A percentile compares a stretch with the other conserved stretches of the same genome.
Conservation (phyloP, 2,797 vertebrate species). For the Amazona finschi region DNA sequence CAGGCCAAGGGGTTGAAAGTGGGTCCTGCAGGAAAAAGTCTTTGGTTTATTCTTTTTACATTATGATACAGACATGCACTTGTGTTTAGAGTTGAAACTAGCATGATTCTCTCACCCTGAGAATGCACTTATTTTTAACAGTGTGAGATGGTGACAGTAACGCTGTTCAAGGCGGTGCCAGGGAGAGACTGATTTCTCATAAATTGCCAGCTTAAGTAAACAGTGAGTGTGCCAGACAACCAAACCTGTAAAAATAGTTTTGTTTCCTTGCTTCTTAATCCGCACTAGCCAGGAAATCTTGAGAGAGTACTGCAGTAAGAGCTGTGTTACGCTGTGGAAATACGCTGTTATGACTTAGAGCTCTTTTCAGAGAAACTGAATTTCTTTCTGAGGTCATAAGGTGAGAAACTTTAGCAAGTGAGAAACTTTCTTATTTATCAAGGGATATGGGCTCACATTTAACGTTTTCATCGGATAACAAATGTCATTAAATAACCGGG, state of each 20-base stretch:
- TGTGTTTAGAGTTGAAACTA: not conserved
- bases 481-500: not conserved
- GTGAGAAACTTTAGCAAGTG: slow-evolving; percentile 51
- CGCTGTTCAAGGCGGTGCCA: not conserved
- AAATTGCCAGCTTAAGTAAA: slow-evolving; percentile 44
- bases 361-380: slow-evolving; percentile 4
- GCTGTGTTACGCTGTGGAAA: slow-evolving; percentile 24
- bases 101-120: not conserved
- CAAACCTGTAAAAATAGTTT: slow-evolving; percentile 54
- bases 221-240: slow-evolving; percentile 27
- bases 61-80: not conserved
- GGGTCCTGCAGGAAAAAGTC: not conserved
- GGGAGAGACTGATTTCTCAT: not conserved
- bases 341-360: slow-evolving; percentile 19
- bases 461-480: slow-evolving; percentile 32
- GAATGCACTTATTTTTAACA: not conserved
- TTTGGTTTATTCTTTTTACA: not conserved
- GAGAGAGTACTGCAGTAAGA: not conserved
- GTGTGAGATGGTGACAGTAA: not conserved
- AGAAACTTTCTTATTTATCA: slow-evolving; percentile 24
- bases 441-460: not conserved
- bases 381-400: slow-evolving; percentile 21
- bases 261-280: slow-evolving; percentile 50
- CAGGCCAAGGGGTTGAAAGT: not conserved
- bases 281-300: slow-evolving; percentile 32